These are phyloP conservation scores for Netelia melanura DNA, from an alignment of 2,888 invertebrate species.

Conservation along the genomic window DNA sequence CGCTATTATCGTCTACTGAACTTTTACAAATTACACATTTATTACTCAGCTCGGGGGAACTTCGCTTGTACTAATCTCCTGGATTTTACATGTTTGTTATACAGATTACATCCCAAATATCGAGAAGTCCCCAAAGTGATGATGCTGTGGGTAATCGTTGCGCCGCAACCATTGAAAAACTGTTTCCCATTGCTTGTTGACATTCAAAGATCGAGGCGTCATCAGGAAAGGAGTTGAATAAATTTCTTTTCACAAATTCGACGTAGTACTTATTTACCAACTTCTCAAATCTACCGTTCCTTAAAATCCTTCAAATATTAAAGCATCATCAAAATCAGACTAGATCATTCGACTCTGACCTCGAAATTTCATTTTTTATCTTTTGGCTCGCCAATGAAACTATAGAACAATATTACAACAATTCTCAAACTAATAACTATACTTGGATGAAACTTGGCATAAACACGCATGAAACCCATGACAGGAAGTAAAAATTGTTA, in stretches of 20 bases:
- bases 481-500: no score
- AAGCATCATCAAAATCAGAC: no score
- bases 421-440: neutral
- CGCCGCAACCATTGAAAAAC: conserved; percentile 33
- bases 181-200: conserved; percentile 33
- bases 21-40: conserved; percentile 26
- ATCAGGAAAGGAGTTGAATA: conserved; percentile 57
- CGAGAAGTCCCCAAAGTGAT: conserved; percentile 47
- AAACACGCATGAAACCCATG: neutral
- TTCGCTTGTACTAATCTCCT: neutral
- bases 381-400: neutral
- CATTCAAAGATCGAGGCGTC: conserved; percentile 49
- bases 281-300: neutral
- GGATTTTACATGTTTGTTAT: conserved; percentile 26
- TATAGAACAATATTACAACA: neutral
- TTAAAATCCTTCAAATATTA: no score
- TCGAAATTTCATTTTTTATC: no score
- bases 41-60: neutral
- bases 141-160: conserved; percentile 31
- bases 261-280: neutral
- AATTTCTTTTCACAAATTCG: conserved; percentile 59
- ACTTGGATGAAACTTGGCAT: neutral
- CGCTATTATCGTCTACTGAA: conserved; percentile 78
- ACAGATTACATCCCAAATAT: conserved; percentile 53
- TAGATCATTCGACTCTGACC: no score